A percentile compares a stretch with the other conserved stretches of the same genome.
Evolutionary conservation across 2,113 vertebrate species (phyloP).

Genomic region (Pseudolaguvia tuberculata): DNA sequence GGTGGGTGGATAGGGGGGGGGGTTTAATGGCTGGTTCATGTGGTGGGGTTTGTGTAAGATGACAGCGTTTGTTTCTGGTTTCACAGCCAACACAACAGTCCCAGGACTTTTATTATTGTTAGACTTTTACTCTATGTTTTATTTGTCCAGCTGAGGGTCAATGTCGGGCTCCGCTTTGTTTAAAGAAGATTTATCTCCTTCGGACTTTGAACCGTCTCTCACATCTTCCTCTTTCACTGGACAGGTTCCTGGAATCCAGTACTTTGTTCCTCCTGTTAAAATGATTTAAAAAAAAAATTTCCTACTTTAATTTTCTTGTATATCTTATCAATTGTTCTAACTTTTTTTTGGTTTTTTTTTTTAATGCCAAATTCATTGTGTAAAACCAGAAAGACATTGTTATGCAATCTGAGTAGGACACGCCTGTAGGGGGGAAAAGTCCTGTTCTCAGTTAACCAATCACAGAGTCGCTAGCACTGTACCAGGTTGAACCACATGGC

Average conservation of each 20-base stretch:
- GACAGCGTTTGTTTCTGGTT: background rate
- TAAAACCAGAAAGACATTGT: background rate
- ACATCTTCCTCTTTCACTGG: background rate
- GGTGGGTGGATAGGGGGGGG: no score
- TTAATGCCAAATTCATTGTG: background rate
- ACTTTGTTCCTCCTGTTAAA: background rate
- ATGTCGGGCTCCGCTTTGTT: conserved; percentile 1
- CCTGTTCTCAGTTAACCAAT: conserved; percentile 31
- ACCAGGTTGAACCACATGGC: conserved; percentile 31
- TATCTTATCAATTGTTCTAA: no score
- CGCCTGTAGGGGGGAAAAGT: conserved; percentile 25
- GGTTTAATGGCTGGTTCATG: background rate
- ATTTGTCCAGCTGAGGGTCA: background rate
- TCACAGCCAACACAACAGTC: background rate
- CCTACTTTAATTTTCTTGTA: background rate
- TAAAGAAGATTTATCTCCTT: conserved; percentile 3
- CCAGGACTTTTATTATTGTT: background rate
- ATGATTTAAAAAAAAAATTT: no score
- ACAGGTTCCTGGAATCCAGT: background rate
- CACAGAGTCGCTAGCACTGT: conserved; percentile 14
- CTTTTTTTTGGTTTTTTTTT: background rate
- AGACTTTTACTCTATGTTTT: background rate
- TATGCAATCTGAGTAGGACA: background rate
- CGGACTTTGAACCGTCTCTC: conserved; percentile 24
- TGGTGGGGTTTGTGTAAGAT: background rate